phyloP scores from a whole-genome alignment of 2,797 vertebrate genomes.

The Bradypodion pumilum region DNA sequence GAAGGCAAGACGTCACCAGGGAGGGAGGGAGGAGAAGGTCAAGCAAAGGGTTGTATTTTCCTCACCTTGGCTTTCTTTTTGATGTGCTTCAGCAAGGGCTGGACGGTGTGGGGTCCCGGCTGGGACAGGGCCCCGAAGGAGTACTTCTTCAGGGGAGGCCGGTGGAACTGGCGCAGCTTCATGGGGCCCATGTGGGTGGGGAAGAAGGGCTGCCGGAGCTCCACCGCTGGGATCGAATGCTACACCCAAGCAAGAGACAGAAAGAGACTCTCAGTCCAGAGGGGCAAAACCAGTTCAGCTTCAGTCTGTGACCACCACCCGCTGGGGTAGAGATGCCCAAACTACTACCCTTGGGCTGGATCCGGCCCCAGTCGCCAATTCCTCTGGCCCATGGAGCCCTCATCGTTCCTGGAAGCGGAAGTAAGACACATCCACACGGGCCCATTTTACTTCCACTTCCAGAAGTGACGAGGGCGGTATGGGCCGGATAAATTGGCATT shows the following conservation, averaged over 20 bases:
- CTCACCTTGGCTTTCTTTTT: conserved; percentile 98
- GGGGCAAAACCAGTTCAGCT: not conserved
- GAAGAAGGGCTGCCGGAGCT: conserved; percentile 96
- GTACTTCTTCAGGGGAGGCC: conserved; percentile 92
- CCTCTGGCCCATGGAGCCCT: no score
- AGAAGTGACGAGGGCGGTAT: no score
- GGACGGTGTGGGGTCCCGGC: conserved; percentile 89
- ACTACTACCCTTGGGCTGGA: no score
- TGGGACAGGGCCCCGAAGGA: conserved; percentile 94
- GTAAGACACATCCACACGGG: no score
- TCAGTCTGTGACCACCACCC: not conserved
- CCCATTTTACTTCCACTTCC: no score
- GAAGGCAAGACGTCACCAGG: no score
- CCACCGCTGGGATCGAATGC: conserved; percentile 97
- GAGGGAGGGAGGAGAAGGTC: not conserved
- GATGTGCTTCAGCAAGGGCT: conserved; percentile 95
- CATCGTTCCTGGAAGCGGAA: no score
- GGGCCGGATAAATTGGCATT: no score
- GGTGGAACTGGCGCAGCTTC: conserved; percentile 95
- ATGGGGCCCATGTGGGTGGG: conserved; percentile 98
- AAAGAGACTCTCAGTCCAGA: not conserved
- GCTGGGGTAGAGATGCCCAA: no score
- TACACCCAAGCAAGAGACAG: conserved; percentile 65
- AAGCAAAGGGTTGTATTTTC: not conserved
- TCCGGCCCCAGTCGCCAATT: no score